A percentile compares a stretch with the other conserved stretches of the same genome.
Evolutionary conservation across 1,140 invertebrate species (phyloP).

Genomic region (Glomeris maerens): DNA sequence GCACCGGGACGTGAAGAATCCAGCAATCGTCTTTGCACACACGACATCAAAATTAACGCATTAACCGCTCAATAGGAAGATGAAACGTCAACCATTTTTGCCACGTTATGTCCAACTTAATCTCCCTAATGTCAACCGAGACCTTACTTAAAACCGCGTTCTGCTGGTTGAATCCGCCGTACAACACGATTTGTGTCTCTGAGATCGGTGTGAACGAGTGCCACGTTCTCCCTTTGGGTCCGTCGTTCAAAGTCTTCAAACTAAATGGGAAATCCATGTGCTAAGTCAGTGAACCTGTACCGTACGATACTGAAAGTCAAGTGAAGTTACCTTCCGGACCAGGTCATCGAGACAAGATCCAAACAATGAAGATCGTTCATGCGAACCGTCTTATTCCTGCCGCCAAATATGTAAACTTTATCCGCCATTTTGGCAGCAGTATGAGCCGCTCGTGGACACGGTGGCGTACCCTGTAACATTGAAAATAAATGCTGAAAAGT

Average conservation of each 20-base stretch:
- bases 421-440: conserved; percentile 25
- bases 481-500: conserved; percentile 5
- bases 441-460: conserved; percentile 35
- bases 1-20: neutral
- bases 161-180: conserved; percentile 31
- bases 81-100: neutral
- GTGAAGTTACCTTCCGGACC: conserved; percentile 31
- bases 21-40: conserved; percentile 7
- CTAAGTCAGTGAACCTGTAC: conserved; percentile 5
- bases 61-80: too few species aligned
- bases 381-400: conserved; percentile 26
- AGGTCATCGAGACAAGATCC: conserved; percentile 30
- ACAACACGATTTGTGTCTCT: conserved; percentile 26
- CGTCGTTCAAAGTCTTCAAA: conserved; percentile 11
- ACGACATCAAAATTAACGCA: too few species aligned
- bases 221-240: conserved; percentile 33
- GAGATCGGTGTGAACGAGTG: conserved; percentile 29
- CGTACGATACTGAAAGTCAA: neutral
- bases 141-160: conserved; percentile 9
- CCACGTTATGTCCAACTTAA: neutral
- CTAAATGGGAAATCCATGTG: neutral
- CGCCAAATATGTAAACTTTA: conserved; percentile 36
- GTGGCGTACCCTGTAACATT: conserved; percentile 24
- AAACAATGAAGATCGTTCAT: conserved; percentile 35
- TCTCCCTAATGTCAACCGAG: neutral